Evolutionary conservation across 2,113 vertebrate species (phyloP), one percentile per base, ranked within the genome.

Genomic region (Collichthys lucidus): DNA sequence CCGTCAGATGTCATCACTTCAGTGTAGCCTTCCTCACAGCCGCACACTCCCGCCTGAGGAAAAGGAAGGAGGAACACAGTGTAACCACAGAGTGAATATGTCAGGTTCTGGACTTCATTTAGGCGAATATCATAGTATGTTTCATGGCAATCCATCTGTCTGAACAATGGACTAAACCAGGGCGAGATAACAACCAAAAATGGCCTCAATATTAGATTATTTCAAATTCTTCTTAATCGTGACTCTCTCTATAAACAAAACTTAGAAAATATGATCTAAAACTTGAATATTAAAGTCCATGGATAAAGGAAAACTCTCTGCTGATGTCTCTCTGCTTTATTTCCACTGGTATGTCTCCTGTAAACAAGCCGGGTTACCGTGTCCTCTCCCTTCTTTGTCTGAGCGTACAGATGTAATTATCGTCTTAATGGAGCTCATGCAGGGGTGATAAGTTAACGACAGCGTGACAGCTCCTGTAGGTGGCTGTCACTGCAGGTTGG

Each of bases 1-100:
- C 97, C 97, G 47, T 98, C 96, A 0, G 98, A 99, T 1, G 96
- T 97, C 96, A 97, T 96, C 16, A 99, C 97, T 90, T 99, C 98
- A 7, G 98, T 99, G 93, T 96, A 99, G 55, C 98, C 98, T 0
- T 99, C 97, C 91, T 98, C 98, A 88, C 98, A 99, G 86, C 92
- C 96, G 69, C 98, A 99, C 0, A 95, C 91, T 19, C 96, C 97
- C 1, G 91, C 94, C 98, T 99, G 94, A 72, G 70, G 81, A 70
- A 19, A 16, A 14, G 19, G 3, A 44, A 44, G 64, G 8, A 66
- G 10, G 15, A 3, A 15, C 55, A 16, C 56, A 16, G 12, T 24
- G 5, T 24, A 26, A 56, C 17, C 29, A 35, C 4, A 20, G 19
- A 62, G 31, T 35, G 17, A 62, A 11, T 12, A 40, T 40, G 10